These are phyloP conservation scores for Cephalopholis sonnerati DNA, from an alignment of 2,113 vertebrate genomes.

Conservation along the genomic window DNA sequence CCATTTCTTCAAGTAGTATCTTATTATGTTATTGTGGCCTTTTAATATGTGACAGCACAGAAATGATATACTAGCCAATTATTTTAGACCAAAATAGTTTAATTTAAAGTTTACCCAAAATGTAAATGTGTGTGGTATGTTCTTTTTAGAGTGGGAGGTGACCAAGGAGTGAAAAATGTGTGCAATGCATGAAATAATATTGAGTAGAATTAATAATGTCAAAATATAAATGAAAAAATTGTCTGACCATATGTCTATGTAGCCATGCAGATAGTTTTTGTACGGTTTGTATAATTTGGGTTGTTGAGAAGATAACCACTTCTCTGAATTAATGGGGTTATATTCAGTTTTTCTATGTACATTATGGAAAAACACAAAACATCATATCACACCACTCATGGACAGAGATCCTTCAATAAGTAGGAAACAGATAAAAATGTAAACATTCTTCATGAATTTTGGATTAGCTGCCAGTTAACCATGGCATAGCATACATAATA, in stretches of 20 bases:
- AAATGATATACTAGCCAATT: not conserved
- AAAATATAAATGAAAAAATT: too few species aligned
- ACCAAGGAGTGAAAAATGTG: too few species aligned
- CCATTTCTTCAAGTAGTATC: not conserved
- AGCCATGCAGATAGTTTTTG: too few species aligned
- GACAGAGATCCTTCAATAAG: not conserved
- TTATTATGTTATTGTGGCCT: not conserved
- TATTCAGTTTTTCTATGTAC: not conserved
- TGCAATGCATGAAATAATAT: too few species aligned
- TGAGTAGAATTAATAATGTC: too few species aligned
- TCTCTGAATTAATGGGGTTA: not conserved
- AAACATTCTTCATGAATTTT: not conserved
- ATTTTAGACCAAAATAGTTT: not conserved
- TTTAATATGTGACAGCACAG: not conserved
- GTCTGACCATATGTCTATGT: too few species aligned
- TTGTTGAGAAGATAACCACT: too few species aligned
- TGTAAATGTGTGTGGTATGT: too few species aligned
- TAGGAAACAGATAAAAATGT: not conserved
- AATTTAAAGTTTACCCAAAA: not conserved
- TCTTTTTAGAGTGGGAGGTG: too few species aligned
- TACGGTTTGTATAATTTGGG: too few species aligned
- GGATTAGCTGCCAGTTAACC: not conserved
- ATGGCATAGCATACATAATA: not conserved
- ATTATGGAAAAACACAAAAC: not conserved
- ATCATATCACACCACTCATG: not conserved